Evolutionary conservation across 2,888 invertebrate genomes (phyloP).

Genomic region (Metacarcinus magister): DNA sequence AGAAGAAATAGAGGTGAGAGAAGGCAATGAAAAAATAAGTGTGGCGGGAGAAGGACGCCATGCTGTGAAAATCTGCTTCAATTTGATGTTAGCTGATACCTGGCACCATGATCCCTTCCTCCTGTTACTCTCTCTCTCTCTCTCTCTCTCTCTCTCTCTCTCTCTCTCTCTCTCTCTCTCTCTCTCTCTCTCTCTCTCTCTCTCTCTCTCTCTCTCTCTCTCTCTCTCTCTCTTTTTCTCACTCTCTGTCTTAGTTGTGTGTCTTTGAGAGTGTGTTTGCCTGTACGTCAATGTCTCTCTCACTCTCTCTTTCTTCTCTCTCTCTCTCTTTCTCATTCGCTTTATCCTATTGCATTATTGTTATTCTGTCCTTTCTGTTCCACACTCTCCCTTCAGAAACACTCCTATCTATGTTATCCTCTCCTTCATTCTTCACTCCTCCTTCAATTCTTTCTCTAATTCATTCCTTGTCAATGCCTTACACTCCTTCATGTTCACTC

Average conservation of each 20-base stretch:
- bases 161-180: background rate
- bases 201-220: background rate
- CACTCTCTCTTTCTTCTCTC: background rate
- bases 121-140: constrained; percentile 11
- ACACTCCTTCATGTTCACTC: background rate
- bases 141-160: constrained; percentile 14
- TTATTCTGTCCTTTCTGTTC: no score
- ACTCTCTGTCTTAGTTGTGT: background rate
- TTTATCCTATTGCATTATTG: no score
- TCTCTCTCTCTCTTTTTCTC: background rate
- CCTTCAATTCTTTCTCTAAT: background rate
- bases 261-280: no score
- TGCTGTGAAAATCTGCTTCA: background rate
- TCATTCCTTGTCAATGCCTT: background rate
- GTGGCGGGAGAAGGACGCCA: background rate
- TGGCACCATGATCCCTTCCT: background rate
- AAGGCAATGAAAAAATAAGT: background rate
- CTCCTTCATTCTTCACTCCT: background rate
- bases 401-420: background rate
- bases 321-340: background rate
- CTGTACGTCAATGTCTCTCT: background rate
- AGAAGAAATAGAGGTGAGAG: background rate
- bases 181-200: background rate
- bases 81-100: constrained; percentile 21
- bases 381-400: no score